A percentile compares a stretch with the other conserved stretches of the same genome.
phyloP scores from a whole-genome alignment of 2,888 invertebrate species.

The Megastigmus dorsalis region DNA sequence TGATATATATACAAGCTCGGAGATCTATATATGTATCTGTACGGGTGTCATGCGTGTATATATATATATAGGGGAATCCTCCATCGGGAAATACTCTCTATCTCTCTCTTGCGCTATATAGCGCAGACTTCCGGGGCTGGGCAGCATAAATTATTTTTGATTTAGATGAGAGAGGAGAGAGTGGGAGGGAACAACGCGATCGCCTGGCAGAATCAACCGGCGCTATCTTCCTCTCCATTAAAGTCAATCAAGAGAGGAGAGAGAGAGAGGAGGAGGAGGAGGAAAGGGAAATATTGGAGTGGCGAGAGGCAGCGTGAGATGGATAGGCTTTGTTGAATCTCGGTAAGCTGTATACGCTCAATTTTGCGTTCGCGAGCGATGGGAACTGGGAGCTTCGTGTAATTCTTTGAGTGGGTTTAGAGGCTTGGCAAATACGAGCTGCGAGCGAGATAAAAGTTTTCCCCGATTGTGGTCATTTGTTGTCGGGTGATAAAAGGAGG shows the following conservation, averaged over 20 bases:
- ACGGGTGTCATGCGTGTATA: not conserved
- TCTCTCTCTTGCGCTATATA: not conserved
- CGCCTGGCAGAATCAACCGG: constrained; percentile 8
- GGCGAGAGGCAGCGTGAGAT: not conserved
- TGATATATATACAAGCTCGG: too few species aligned
- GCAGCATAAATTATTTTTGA: constrained; percentile 50
- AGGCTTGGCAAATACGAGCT: too few species aligned
- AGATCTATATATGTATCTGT: not conserved
- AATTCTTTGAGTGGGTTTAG: too few species aligned
- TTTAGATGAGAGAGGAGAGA: constrained; percentile 5
- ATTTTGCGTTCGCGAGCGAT: not conserved
- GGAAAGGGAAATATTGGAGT: constrained; percentile 31
- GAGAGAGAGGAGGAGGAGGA: not conserved
- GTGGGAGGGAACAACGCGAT: not conserved
- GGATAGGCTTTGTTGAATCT: constrained; percentile 23
- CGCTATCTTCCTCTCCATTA: constrained; percentile 31
- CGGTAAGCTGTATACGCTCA: not conserved
- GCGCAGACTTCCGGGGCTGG: constrained; percentile 11
- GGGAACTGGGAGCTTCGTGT: too few species aligned
- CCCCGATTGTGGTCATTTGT: too few species aligned
- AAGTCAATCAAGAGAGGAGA: constrained; percentile 34
- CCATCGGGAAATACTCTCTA: too few species aligned
- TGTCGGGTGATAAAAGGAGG: too few species aligned
- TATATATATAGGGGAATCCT: not conserved
- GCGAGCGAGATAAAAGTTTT: too few species aligned